Base-by-base conservation (phyloP, 2,888 invertebrate species). In the Pterobdella sp. region DNA sequence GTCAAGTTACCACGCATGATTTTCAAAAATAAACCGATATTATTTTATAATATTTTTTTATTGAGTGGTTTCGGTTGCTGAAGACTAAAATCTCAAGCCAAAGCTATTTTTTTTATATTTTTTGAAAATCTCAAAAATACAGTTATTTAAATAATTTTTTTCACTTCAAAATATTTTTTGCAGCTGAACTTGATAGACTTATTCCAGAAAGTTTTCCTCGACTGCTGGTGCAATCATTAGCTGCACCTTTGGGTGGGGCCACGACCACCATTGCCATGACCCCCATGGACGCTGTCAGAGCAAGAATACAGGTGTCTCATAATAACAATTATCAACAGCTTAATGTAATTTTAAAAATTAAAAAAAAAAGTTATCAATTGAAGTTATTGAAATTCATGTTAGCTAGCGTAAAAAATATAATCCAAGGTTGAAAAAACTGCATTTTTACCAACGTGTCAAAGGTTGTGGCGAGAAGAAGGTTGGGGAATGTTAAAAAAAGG, bases 261-360 rank as follows among this genome's bases (percentile, higher is more conserved):
- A 93, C 94, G 18, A 93, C 94, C 10, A 93, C 94, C 14, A 86
- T 94, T 74, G 87, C 96, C 72, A 95, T 95, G n/a, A 97, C 97
- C 86, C 94, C 95, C 0, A 84, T 97, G 80, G 96, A 97, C 81
- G 91, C 94, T 49, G 90, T 95, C 18, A 87, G 96, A 37, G 93
- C 95, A 0, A 87, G 96, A 79, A 85, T 96, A 66, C 97, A 97
- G 88, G 92, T 91, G 26, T n/a, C 37, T 7, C 2, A 22, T 36
- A 35, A 64, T n/a, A 72, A 7, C 0, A 37, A 32, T 22, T 37
- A n/a, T n/a, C n/a, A n/a, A n/a, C n/a, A n/a, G n/a, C n/a, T n/a
- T n/a, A n/a, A n/a, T n/a, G n/a, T n/a, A n/a, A n/a, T n/a, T n/a
- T n/a, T n/a, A n/a, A n/a, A n/a, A n/a, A n/a, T n/a, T n/a, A n/a